These are phyloP conservation scores for Fragum sueziense DNA, from an alignment of 2,888 invertebrate species.

Conservation along the genomic window DNA sequence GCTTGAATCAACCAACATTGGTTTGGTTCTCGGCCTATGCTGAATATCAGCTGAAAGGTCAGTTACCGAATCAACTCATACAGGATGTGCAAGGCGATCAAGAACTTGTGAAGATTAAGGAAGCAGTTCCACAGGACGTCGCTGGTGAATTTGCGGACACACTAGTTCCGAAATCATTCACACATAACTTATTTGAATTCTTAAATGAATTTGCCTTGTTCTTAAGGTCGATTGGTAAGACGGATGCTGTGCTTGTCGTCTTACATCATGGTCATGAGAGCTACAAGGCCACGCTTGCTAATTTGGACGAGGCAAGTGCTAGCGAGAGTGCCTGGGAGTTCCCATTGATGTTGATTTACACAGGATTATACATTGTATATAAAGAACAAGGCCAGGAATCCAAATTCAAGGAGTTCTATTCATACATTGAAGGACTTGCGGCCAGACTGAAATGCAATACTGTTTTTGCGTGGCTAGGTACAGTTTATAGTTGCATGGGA, in stretches of 20 bases:
- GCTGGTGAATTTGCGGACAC: conserved; percentile 43
- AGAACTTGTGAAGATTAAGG: conserved; percentile 40
- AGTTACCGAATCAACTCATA: conserved; percentile 50
- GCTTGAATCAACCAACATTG: conserved; percentile 23
- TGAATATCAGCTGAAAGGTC: conserved; percentile 59
- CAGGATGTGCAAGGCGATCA: conserved; percentile 42
- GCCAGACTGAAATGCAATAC: neutral
- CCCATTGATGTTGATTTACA: conserved; percentile 32
- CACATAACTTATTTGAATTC: conserved; percentile 33
- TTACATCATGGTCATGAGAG: conserved; percentile 38
- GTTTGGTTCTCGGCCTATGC: conserved; percentile 62
- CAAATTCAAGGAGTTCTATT: neutral
- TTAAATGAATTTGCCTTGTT: conserved; percentile 52
- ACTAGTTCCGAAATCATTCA: conserved; percentile 47
- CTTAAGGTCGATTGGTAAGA: conserved; percentile 40
- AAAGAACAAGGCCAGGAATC: conserved; percentile 8
- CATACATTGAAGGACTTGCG: conserved; percentile 1
- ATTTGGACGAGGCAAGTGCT: no score
- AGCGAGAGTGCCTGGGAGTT: neutral
- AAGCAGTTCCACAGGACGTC: conserved; percentile 42
- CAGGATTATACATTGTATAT: conserved; percentile 26
- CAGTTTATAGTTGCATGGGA: neutral
- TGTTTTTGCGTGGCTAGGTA: neutral
- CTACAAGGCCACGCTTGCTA: conserved; percentile 6
- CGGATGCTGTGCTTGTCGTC: conserved; percentile 31